Evolutionary conservation across 2,113 vertebrate species (phyloP), one percentile per base, ranked within the genome.

Genomic region (Epinephelus moara): DNA sequence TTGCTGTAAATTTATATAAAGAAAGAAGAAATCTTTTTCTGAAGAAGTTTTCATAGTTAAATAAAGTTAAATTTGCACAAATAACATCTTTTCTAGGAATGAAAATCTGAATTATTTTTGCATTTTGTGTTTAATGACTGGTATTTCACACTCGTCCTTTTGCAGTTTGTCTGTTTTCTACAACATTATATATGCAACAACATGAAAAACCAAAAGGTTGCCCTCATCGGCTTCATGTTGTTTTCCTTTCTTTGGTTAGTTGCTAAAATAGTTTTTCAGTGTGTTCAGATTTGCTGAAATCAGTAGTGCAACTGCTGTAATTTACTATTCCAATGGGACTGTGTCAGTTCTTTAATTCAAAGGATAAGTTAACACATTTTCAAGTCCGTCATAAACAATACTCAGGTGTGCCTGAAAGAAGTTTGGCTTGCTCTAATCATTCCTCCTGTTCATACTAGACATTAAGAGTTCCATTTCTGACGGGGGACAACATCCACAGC

Each of bases 1-100:
- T 55, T 45, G 42, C 2, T 85, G 21, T 63, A 73, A 42, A 64
- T 81, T 19, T 75, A 4, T 72, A 15, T 56, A 78, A 64, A 50
- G 21, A 55, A 23, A 52, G 15, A 68, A 23, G 3, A 81, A 52
- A 42, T 70, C 0, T 79, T 81, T 82, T 37, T 66, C 13, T 49
- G 14, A 40, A 47, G 2, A 47, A 0, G 0, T 52, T 50, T 67
- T 67, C 1, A 53, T 60, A 11, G 63, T 25, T 57, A 42, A 53
- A 71, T 50, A 53, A 53, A 11, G 63, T 25, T 57, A 42, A 53
- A 71, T 50, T 40, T 12, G 59, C 3, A n/a, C 37, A 5, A n/a
- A 3, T 59, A 42, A 49, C 4, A 14, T 78, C 2, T 70, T 66
- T 82, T 3, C 11, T 2, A 45, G 14, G 6, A 69, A 47, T n/a